Evolutionary conservation across 2,888 invertebrate species (phyloP), one percentile per base, ranked within the genome.

Genomic region (Rosalia funebris): DNA sequence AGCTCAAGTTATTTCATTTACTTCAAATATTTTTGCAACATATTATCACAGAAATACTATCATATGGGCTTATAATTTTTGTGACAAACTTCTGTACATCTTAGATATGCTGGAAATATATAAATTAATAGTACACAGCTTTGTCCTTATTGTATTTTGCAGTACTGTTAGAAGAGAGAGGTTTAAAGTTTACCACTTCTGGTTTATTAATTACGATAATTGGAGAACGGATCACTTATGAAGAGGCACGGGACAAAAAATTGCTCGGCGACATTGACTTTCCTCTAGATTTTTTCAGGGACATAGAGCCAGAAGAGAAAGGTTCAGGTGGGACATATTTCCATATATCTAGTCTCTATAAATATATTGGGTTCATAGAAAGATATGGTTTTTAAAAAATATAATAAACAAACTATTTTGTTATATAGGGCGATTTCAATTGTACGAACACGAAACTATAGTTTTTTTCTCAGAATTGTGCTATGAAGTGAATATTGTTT

Each of bases 181-280:
- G 79, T 11, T 64, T 80, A 12, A 75, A 69, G 34, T 57, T 79
- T 20, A 78, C 77, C 7, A 70, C 71, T 17, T 75, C 77, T 2
- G 79, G 79, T 2, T 56, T 71, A 19, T 63, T 81, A 20, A 57
- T 78, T 2, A 78, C 77, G 12, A 57, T 67, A 12, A 71, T 71
- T n/a, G 82, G 80, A 11, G 64, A 70, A 42, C 60, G 67, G 37
- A 66, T 78, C 15, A 75, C 76, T 2, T 70, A 74, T 45, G 70
- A 72, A 20, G 78, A 81, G 64, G 80, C 79, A 2, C 62, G 71
- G 50, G 59, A 65, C 9, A 48, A 71, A 2, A 78, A 79, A 16
- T 65, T 79, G 15, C 61, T 81, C 31, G 73, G 76, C n/a, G 74
- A 76, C 5, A 41, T 77, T 1, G 70, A 70, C 7, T 50, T 68